Evolutionary conservation across 2,888 invertebrate genomes (phyloP), one percentile per base, ranked within the genome.

Genomic region (Chrysolina americana): DNA sequence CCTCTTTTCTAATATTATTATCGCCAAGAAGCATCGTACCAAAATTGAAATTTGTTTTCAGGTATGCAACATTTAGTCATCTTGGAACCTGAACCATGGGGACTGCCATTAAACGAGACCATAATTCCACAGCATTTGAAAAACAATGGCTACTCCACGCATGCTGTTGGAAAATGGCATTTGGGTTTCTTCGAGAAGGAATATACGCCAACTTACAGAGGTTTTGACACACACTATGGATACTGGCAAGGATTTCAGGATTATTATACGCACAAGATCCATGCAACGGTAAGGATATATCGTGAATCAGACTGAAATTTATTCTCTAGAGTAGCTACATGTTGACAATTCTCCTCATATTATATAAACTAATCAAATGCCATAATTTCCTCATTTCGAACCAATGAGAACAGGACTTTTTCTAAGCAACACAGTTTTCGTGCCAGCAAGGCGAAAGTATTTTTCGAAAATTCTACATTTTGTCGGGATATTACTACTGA

Each of bases 141-240:
- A 83, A 89, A 89, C 36, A 87, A 89, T 70, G 95, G 95, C 10
- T 96, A 96, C 86, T 87, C 88, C 23, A 95, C 95, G 0, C 93
- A 94, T 85, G 92, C 94, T 48, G 91, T 96, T 15, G 96, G 96
- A 15, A 96, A 96, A 89, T 96, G 96, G 96, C 94, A 95, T 86
- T 91, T 97, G 74, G 97, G 97, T 1, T 95, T 93, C 89, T 93
- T 92, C 77, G 89, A 90, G 70, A 89, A 90, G 69, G 92, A 92
- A 80, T 95, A 92, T 85, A 91, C 94, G 2, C 96, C 96, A 0
- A 92, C 91, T 2, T 90, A 90, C 70, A 90, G 96, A 70, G 96
- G 96, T 4, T 98, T 95, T 83, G 93, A 95, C 80, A 90, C 92
- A 6, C 95, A 96, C 86, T 95, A 92, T 84, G 98, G 98, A 1